These are phyloP conservation scores for Myrmecobius fasciatus DNA, from an alignment of 2,113 vertebrate species.

Conservation along the genomic window DNA sequence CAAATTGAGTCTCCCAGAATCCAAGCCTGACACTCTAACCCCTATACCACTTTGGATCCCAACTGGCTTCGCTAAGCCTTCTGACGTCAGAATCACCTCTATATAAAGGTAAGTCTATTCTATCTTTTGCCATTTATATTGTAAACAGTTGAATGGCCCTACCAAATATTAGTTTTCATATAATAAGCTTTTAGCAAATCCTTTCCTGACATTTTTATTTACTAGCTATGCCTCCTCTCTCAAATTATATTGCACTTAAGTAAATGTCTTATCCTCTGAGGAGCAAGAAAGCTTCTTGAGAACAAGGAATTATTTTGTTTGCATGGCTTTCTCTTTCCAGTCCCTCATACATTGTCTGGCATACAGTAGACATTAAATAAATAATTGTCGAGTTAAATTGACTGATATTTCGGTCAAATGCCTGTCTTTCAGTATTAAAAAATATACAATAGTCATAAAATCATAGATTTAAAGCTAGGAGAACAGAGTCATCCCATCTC, in stretches of 20 bases:
- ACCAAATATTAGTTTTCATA: slow-evolving; percentile 69
- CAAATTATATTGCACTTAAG: neutral
- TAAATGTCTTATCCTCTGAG: neutral
- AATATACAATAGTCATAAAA: slow-evolving; percentile 5
- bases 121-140: slow-evolving; percentile 54
- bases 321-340: neutral
- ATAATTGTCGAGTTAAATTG: neutral
- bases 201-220: neutral
- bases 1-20: neutral
- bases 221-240: neutral
- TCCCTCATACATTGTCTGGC: neutral
- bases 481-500: slow-evolving; percentile 6
- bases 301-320: neutral
- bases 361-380: neutral
- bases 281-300: neutral
- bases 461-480: slow-evolving; percentile 26
- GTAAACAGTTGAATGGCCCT: slow-evolving; percentile 28
- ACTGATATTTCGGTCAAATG: neutral
- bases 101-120: slow-evolving; percentile 56
- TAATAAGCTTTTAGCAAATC: slow-evolving; percentile 14
- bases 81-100: slow-evolving; percentile 37
- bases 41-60: neutral
- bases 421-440: neutral
- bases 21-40: neutral
- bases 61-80: slow-evolving; percentile 3